A percentile compares a stretch with the other conserved stretches of the same genome.
These are phyloP conservation scores for Oxyura jamaicensis DNA, from an alignment of 2,113 vertebrate species.

Conservation along the genomic window DNA sequence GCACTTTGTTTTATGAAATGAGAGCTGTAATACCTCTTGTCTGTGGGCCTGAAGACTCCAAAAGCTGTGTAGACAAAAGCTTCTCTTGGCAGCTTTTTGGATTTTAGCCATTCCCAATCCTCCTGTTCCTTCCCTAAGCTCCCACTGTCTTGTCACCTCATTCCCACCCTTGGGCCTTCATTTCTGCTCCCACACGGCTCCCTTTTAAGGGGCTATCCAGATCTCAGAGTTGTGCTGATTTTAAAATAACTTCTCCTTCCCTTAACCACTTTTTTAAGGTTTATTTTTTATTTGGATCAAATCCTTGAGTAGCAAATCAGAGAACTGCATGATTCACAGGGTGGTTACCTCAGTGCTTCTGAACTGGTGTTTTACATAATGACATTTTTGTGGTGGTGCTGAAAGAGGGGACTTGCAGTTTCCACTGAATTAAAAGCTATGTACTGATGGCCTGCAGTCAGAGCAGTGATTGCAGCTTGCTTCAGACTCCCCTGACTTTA, in stretches of 20 bases:
- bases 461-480: not conserved
- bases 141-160: not conserved
- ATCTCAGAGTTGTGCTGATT: not conserved
- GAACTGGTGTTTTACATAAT: not conserved
- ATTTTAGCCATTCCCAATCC: not conserved
- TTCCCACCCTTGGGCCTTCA: not conserved
- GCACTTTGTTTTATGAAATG: not conserved
- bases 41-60: not conserved
- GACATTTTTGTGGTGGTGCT: not conserved
- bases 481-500: conserved; percentile 9
- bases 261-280: not conserved
- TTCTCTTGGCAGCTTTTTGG: not conserved
- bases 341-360: fast-evolving
- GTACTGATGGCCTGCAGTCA: not conserved
- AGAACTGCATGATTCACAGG: not conserved
- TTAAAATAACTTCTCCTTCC: not conserved
- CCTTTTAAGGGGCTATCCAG: not conserved
- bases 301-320: not conserved
- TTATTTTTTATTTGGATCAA: not conserved
- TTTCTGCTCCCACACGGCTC: not conserved
- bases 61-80: not conserved
- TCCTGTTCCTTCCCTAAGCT: not conserved
- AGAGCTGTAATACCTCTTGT: not conserved
- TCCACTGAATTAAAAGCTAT: not conserved
- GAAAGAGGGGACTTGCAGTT: not conserved